A percentile compares a stretch with the other conserved stretches of the same genome.
Conservation (phyloP, 2,797 vertebrate species). For the Octomys mimax region DNA sequence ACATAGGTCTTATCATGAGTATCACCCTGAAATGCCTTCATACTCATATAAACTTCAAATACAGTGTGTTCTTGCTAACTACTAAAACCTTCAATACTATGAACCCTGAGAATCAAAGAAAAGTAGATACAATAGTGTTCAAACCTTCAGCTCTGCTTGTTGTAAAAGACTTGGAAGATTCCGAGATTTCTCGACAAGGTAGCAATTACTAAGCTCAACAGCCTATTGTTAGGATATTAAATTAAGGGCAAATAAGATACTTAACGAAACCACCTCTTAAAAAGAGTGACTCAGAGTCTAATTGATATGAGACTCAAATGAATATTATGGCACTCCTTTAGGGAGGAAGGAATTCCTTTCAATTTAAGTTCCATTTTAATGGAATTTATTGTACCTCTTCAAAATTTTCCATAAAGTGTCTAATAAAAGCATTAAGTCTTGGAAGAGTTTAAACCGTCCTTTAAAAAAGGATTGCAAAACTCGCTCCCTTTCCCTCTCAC, state of each 20-base stretch:
- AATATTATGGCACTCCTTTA: constrained; percentile 51
- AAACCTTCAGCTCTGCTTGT: constrained; percentile 42
- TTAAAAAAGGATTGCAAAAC: constrained; percentile 58
- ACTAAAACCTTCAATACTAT: constrained; percentile 5
- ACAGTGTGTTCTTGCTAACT: constrained; percentile 38
- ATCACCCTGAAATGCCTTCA: neutral
- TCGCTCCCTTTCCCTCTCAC: constrained; percentile 45
- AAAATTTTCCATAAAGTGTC: constrained; percentile 74
- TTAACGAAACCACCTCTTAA: constrained; percentile 65
- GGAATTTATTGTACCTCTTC: constrained; percentile 73
- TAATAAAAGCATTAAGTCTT: constrained; percentile 67
- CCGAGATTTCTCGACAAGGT: constrained; percentile 52
- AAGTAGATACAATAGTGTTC: neutral
- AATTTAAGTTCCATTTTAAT: constrained; percentile 75
- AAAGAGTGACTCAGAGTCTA: constrained; percentile 71
- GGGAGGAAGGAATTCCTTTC: constrained; percentile 61
- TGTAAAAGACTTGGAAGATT: constrained; percentile 33
- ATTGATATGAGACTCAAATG: constrained; percentile 78
- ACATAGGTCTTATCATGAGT: neutral
- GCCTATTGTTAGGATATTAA: constrained; percentile 60
- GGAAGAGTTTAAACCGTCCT: constrained; percentile 67
- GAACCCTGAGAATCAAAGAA: constrained; percentile 36
- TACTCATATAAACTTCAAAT: constrained; percentile 1
- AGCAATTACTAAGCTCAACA: constrained; percentile 52
- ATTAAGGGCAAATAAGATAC: constrained; percentile 72